phyloP scores from a whole-genome alignment of 2,888 invertebrate genomes.

The Poecilobothrus nobilitatus region DNA sequence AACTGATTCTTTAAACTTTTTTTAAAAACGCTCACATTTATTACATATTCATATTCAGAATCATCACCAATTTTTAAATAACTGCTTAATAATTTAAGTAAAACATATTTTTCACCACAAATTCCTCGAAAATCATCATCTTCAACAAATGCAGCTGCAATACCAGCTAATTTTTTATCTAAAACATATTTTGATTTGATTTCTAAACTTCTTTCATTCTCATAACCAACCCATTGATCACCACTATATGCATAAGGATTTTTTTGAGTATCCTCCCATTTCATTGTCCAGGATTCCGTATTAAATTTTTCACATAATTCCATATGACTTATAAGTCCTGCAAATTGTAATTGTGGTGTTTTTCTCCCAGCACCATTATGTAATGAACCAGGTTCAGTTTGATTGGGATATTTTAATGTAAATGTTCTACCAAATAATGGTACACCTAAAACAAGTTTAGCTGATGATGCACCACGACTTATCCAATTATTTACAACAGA shows the following conservation, averaged over 20 bases:
- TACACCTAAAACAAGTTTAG: constrained; percentile 41
- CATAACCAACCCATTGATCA: constrained; percentile 42
- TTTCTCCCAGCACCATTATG: constrained; percentile 40
- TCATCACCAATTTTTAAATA: background rate
- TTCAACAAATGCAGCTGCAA: constrained; percentile 55
- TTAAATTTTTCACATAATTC: constrained; percentile 33
- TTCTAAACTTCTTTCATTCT: constrained; percentile 34
- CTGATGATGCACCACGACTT: constrained; percentile 32
- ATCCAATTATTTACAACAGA: background rate
- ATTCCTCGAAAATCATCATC: constrained; percentile 45
- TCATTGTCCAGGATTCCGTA: constrained; percentile 28
- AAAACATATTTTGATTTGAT: constrained; percentile 37
- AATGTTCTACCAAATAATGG: constrained; percentile 41
- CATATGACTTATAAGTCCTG: constrained; percentile 49
- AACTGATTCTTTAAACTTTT: background rate
- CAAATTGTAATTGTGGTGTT: constrained; percentile 46
- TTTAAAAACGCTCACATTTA: constrained; percentile 10
- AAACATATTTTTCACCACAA: constrained; percentile 15
- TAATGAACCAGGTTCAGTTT: constrained; percentile 44
- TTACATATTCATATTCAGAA: background rate
- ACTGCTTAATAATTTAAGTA: background rate
- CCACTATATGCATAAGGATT: constrained; percentile 38
- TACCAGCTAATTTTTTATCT: constrained; percentile 46
- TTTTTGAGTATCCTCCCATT: constrained; percentile 31
- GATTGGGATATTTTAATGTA: constrained; percentile 37